phyloP scores from a whole-genome alignment of 2,797 vertebrate genomes.

The Buceros bicornis region DNA sequence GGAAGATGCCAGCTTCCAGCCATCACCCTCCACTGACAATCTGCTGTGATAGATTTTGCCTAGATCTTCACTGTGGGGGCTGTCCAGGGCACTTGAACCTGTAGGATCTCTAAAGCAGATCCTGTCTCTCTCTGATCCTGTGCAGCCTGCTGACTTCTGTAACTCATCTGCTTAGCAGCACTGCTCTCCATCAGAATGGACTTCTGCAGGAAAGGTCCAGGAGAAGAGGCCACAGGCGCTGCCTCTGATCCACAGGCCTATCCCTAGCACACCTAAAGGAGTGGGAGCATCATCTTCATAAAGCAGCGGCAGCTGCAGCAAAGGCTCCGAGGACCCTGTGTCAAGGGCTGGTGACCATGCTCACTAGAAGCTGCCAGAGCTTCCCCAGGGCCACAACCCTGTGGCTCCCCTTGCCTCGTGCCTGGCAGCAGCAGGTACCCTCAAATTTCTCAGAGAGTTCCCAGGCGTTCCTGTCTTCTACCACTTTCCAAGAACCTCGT shows the following conservation, averaged over 20 bases:
- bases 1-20: background rate
- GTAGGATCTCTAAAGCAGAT: background rate
- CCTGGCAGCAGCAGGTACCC: background rate
- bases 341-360: background rate
- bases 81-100: background rate
- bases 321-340: background rate
- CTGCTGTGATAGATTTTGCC: background rate
- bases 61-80: background rate
- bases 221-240: background rate
- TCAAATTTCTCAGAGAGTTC: background rate
- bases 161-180: background rate
- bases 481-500: fast-evolving
- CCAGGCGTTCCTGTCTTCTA: background rate
- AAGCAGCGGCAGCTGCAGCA: background rate
- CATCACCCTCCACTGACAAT: background rate
- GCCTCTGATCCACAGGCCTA: background rate
- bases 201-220: background rate
- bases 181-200: background rate
- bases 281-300: fast-evolving
- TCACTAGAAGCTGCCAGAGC: background rate
- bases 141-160: background rate
- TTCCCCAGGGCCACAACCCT: background rate
- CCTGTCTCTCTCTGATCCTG: background rate
- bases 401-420: background rate
- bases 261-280: too few species aligned